Evolutionary conservation across 2,113 vertebrate species (phyloP).

Genomic region (Dolichallabes microphthalmus): DNA sequence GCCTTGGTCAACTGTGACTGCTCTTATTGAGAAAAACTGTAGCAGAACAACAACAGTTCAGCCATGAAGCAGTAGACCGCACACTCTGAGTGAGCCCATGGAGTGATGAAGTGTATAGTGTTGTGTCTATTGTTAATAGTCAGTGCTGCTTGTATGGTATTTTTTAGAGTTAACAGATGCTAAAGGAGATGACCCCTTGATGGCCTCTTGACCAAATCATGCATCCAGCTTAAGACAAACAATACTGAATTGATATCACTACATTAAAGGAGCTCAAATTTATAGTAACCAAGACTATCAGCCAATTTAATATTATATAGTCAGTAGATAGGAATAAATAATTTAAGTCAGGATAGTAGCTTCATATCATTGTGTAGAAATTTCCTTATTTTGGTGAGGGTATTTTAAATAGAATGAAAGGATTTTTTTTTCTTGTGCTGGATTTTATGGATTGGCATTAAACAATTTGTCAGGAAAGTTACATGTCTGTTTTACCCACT

Average conservation of each 20-base stretch:
- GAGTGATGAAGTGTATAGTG: neutral
- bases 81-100: neutral
- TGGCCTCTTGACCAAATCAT: neutral
- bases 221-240: neutral
- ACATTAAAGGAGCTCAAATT: neutral
- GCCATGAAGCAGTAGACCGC: neutral
- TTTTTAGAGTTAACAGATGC: neutral
- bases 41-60: neutral
- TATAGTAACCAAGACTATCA: neutral
- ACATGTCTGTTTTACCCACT: neutral
- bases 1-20: neutral
- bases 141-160: no score
- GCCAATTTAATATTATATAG: neutral
- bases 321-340: neutral
- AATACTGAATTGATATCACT: neutral
- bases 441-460: neutral
- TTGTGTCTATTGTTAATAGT: neutral
- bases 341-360: neutral
- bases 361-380: neutral
- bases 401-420: neutral
- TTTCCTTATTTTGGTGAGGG: neutral
- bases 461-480: no score
- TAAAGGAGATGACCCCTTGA: neutral
- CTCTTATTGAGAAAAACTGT: neutral
- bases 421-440: neutral